These are phyloP conservation scores for Nemurella pictetii DNA, from an alignment of 2,888 invertebrate species.

Conservation along the genomic window DNA sequence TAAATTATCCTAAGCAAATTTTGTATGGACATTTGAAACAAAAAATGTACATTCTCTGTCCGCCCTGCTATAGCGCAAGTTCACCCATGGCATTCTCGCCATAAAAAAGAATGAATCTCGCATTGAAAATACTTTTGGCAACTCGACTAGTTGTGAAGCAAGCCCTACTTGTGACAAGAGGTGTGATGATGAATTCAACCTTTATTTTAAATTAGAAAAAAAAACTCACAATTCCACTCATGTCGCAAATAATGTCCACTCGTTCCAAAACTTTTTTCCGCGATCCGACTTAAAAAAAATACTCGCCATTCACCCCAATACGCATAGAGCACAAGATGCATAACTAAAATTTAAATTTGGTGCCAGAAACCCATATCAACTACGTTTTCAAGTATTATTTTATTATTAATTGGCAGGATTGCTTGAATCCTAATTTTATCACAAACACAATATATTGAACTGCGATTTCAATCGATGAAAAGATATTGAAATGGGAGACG, in stretches of 20 bases:
- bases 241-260: not conserved
- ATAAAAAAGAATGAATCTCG: not conserved
- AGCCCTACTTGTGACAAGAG: not conserved
- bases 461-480: not conserved
- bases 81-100: not conserved
- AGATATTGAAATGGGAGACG: not conserved
- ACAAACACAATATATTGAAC: not conserved
- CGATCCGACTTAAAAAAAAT: not conserved
- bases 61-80: too few relatives aligned
- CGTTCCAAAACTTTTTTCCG: not conserved
- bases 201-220: not conserved
- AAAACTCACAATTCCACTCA: not conserved
- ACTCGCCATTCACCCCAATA: not conserved
- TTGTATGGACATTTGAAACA: not conserved
- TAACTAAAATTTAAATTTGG: not conserved
- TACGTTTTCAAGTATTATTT: not conserved
- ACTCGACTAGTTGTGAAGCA: slow-evolving; percentile 18
- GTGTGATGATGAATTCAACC: not conserved
- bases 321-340: not conserved
- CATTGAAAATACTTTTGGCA: slow-evolving; percentile 22
- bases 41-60: not conserved
- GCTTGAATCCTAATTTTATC: not conserved
- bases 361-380: not conserved
- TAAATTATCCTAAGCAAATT: not conserved
- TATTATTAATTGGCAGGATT: not conserved